Base-by-base conservation (phyloP, 2,113 vertebrate species). In the Osmerus eperlanus region DNA sequence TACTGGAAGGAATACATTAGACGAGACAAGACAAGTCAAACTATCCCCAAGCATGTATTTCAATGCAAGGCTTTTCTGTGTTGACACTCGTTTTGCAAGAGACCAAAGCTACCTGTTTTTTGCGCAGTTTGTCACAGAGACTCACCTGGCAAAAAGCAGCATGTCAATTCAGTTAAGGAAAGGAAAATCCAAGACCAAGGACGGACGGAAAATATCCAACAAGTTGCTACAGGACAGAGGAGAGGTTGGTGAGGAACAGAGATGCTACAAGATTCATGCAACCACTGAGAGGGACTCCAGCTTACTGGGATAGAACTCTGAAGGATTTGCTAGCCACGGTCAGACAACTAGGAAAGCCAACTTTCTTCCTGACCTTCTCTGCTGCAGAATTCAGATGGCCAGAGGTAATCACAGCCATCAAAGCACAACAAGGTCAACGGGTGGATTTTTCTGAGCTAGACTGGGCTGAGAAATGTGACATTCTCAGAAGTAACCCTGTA, bases 151-250 rank as follows among this genome's bases (percentile, higher is more conserved):
- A n/a, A n/a, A n/a, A n/a, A n/a, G n/a, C n/a, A n/a, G n/a, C 65
- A 72, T 74, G 73, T 63, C 66, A n/a, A 69, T 73, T 25, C 66
- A 73, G 70, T 19, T 23, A 41, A 29, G 74, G 67, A n/a, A n/a
- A n/a, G n/a, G n/a, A 14, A 69, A 70, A 52, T 51, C 41, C 15
- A 16, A 53, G 3, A 77, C 75, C 18, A 71, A 36, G 58, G 75
- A 77, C 47, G 70, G 70, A n/a, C 25, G 19, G 8, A 72, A 25
- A 60, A 72, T 72, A 19, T 21, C 41, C 8, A 71, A 52, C 16
- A 55, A n/a, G 15, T 28, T 72, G 60, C 41, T 72, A 3, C 60
- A 65, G 21, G 60, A 72, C 51, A 72, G 62, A 72, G 53, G 61
- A 72, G 18, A 72, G n/a, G 29, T 55, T 72, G 51, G 51, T 65